Conservation (phyloP, 2,797 vertebrate species). For the Notoglanidium macrostoma region DNA sequence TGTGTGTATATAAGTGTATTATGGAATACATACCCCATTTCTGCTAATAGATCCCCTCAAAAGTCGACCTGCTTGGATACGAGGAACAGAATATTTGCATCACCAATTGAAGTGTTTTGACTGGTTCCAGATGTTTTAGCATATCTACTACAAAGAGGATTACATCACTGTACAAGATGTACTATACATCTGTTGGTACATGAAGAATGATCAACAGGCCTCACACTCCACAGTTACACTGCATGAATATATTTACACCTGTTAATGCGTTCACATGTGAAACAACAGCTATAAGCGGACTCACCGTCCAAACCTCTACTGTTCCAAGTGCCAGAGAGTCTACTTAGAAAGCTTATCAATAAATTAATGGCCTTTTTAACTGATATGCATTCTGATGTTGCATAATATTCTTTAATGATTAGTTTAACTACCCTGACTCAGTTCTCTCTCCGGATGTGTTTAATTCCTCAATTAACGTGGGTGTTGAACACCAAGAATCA, state of each 20-base stretch:
- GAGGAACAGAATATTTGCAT: too few relatives aligned
- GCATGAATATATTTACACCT: not conserved
- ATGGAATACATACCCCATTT: too few relatives aligned
- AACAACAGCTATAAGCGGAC: not conserved
- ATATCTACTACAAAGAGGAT: not conserved
- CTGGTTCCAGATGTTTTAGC: too few relatives aligned
- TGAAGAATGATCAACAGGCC: not conserved
- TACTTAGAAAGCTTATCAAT: not conserved
- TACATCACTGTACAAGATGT: not conserved
- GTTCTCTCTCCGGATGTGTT: not conserved
- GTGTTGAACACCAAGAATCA: not conserved
- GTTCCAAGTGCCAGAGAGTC: slow-evolving; percentile 12
- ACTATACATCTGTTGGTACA: not conserved
- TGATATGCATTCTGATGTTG: not conserved
- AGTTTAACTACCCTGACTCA: not conserved
- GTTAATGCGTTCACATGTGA: not conserved
- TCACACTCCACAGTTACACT: not conserved
- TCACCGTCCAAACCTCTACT: not conserved
- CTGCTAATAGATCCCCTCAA: not conserved
- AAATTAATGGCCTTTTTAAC: not conserved
- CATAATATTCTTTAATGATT: not conserved
- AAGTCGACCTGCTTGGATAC: not conserved
- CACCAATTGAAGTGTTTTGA: too few relatives aligned
- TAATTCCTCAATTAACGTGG: not conserved
- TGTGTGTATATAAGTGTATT: too few relatives aligned